phyloP scores from a whole-genome alignment of 2,888 invertebrate genomes.

The Athripsodes cinereus region DNA sequence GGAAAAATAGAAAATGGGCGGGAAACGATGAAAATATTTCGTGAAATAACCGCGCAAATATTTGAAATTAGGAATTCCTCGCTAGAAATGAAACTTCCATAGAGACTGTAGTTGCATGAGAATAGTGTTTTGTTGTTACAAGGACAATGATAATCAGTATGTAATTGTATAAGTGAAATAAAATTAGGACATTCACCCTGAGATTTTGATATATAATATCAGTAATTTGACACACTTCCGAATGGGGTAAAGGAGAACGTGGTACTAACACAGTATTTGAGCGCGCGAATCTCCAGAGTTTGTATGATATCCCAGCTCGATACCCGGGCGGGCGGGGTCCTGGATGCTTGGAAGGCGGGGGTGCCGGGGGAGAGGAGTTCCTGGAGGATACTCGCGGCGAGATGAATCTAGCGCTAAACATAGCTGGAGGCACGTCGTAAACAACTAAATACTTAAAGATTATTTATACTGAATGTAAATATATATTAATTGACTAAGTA shows the following conservation, averaged over 20 bases:
- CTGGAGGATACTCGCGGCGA: conserved; percentile 4
- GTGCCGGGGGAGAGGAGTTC: conserved; percentile 24
- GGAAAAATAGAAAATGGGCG: neutral
- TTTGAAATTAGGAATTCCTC: neutral
- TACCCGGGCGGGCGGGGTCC: conserved; percentile 10
- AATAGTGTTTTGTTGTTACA: neutral
- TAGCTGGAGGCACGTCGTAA: too few relatives aligned
- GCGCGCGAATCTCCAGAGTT: conserved; percentile 18
- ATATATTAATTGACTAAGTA: too few relatives aligned
- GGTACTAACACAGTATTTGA: conserved; percentile 17
- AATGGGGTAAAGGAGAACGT: conserved; percentile 16
- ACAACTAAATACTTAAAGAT: too few relatives aligned
- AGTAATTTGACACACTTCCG: conserved; percentile 22
- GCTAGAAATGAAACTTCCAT: neutral
- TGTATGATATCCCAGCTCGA: conserved; percentile 15
- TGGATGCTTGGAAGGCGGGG: conserved; percentile 5
- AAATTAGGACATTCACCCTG: conserved; percentile 13
- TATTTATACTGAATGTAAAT: too few relatives aligned
- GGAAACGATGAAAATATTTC: neutral
- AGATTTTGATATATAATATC: conserved; percentile 6
- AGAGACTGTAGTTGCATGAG: too few relatives aligned
- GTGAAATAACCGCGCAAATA: neutral
- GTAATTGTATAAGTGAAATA: neutral
- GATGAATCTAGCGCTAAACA: neutral
- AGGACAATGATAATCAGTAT: too few relatives aligned